Evolutionary conservation across 2,888 invertebrate species (phyloP).

Genomic region (Ophion costatus): DNA sequence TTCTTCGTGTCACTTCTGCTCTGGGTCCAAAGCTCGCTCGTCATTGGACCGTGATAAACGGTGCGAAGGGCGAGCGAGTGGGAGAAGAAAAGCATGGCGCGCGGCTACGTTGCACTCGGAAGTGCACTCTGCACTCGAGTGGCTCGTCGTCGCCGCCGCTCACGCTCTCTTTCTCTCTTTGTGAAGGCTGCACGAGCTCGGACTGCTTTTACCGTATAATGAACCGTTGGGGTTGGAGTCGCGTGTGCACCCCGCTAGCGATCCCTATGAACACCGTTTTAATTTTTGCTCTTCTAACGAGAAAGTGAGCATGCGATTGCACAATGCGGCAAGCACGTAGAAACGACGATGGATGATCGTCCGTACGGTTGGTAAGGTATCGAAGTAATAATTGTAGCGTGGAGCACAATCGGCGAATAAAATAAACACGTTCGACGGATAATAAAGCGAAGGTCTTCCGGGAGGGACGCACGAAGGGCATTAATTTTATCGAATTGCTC

Average conservation of each 20-base stretch:
- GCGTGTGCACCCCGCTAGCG: constrained; percentile 47
- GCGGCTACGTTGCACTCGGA: constrained; percentile 56
- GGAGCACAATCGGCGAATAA: background rate
- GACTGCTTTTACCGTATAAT: constrained; percentile 36
- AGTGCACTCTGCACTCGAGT: constrained; percentile 68
- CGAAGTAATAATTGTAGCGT: background rate
- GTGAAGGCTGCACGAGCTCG: constrained; percentile 30
- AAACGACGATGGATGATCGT: background rate
- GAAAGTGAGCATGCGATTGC: constrained; percentile 11
- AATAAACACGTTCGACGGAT: background rate
- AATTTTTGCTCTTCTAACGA: constrained; percentile 55
- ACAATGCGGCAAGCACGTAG: background rate
- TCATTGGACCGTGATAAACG: constrained; percentile 4
- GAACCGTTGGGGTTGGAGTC: constrained; percentile 26
- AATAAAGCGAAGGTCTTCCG: background rate
- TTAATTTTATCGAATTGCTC: background rate
- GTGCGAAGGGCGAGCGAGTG: constrained; percentile 34
- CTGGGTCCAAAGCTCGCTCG: background rate
- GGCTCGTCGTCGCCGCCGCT: constrained; percentile 54
- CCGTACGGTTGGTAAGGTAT: background rate
- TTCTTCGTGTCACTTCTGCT: background rate
- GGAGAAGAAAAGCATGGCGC: constrained; percentile 12
- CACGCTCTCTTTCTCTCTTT: constrained; percentile 18
- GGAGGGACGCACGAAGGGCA: background rate
- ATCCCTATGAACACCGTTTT: constrained; percentile 43